These are phyloP conservation scores for Glandiceps talaboti DNA, from an alignment of 53 echinoderm and acorn worm genomes.

Conservation along the genomic window DNA sequence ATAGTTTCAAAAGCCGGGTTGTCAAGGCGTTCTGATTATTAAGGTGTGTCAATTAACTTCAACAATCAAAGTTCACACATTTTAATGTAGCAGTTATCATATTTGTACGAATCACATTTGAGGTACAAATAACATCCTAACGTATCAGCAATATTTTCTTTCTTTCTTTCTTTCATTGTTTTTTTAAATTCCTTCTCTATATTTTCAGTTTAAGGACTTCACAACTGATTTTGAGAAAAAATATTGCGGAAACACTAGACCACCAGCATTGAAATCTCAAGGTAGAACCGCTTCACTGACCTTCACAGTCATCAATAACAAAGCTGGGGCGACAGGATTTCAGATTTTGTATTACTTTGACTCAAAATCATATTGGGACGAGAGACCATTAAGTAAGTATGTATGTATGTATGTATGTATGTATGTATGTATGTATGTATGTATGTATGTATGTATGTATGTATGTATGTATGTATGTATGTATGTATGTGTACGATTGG, in stretches of 20 bases:
- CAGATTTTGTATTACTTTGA: background rate
- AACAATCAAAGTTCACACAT: too few species aligned
- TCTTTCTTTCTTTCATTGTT: too few species aligned
- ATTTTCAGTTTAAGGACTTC: too few species aligned
- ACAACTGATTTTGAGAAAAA: too few species aligned
- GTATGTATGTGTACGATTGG: background rate
- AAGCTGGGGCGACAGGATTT: background rate
- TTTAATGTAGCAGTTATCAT: too few species aligned
- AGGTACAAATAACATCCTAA: too few species aligned
- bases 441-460: background rate
- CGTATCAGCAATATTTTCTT: too few species aligned
- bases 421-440: background rate
- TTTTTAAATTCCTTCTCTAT: too few species aligned
- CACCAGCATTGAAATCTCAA: background rate
- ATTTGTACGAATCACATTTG: too few species aligned
- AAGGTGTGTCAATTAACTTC: too few species aligned
- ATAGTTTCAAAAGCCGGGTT: too few species aligned
- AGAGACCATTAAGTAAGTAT: background rate
- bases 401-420: background rate
- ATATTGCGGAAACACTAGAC: background rate
- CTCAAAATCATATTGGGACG: background rate
- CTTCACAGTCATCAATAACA: background rate
- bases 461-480: background rate
- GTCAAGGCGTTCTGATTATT: too few species aligned
- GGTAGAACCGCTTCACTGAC: background rate